Conservation (phyloP, 2,797 vertebrate species). For the Acanthiza pusilla region DNA sequence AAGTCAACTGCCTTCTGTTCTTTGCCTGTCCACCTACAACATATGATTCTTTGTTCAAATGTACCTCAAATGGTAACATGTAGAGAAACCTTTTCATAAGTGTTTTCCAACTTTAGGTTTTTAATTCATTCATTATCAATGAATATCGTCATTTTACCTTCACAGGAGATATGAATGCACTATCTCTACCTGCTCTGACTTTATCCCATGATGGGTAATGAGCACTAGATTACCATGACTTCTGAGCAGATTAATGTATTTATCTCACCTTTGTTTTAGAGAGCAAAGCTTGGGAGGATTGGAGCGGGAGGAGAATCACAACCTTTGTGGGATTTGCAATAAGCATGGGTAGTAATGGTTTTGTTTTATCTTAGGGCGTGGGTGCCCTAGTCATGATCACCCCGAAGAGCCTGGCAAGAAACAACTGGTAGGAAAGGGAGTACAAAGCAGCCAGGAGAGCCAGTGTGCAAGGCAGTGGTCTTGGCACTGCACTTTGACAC, state of each 20-base stretch:
- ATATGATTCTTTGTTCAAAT: not conserved
- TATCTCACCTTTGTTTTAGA: slow-evolving; percentile 20
- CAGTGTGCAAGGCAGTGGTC: not conserved
- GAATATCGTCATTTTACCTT: not conserved
- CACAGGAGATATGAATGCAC: not conserved
- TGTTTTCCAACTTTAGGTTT: not conserved
- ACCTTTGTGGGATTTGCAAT: slow-evolving; percentile 20
- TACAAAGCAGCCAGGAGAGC: slow-evolving; percentile 38
- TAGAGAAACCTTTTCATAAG: not conserved
- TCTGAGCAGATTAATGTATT: not conserved
- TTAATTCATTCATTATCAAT: not conserved
- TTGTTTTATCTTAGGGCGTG: slow-evolving; percentile 49
- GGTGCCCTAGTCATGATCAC: slow-evolving; percentile 24
- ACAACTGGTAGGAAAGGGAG: slow-evolving; percentile 18
- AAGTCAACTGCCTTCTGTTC: slow-evolving; percentile 42
- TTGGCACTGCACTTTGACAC: slow-evolving; percentile 42
- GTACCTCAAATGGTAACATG: not conserved
- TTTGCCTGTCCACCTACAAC: not conserved
- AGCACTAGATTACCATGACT: not conserved
- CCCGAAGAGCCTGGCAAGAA: slow-evolving; percentile 38
- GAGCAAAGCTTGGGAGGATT: not conserved
- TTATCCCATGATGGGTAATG: not conserved
- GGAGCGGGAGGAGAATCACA: not conserved
- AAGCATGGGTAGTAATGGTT: not conserved
- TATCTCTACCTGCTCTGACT: not conserved